Evolutionary conservation across 2,113 vertebrate species (phyloP), one percentile per base, ranked within the genome.

Genomic region (Egretta garzetta): DNA sequence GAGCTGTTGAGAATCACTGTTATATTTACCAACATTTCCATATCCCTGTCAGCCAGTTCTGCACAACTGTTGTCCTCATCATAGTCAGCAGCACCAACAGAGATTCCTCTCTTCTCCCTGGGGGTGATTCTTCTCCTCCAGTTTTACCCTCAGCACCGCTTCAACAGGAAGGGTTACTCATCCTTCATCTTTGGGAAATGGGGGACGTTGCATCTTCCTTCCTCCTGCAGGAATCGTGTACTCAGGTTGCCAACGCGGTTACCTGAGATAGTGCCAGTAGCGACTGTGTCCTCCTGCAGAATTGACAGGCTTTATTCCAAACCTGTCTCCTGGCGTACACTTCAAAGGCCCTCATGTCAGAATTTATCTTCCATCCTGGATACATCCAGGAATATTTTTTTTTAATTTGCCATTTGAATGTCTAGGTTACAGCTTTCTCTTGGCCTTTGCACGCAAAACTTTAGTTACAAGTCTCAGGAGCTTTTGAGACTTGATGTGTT

Each of bases 1-100:
- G 96, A 98, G 96, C 97, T 97, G 97, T 97, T 97, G 96, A 98
- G 96, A 97, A 94, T 97, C 97, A 95, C 97, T 97, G 97, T 97
- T 98, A 97, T 97, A 97, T 98, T 98, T 98, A 98, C 96, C 94
- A 98, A 97, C 96, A 97, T 97, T 97, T 97, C 96, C 97, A 97
- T 97, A 97, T 97, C 96, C 96, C 86, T 97, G 97, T 95, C 97
- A 98, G 96, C 96, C 97, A 96, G 96, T 96, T 96, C 96, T 96
- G 90, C 94, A 96, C 95, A 97, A 98, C 97, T 97, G 97, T 97
- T 98, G 97, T 96, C 97, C 96, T 98, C 88, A 93, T 96, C 96
- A 96, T 97, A 96, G 96, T 97, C 97, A 97, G 96, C 90, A 97
- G 93, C 95, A 95, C 90, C 95, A 97, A 95, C 94, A 97, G 87